Percentiles rank a stretch among this genome's conserved stretches.
These are phyloP conservation scores for Microtus richardsoni DNA, from an alignment of 2,113 vertebrate genomes.

Conservation along the genomic window DNA sequence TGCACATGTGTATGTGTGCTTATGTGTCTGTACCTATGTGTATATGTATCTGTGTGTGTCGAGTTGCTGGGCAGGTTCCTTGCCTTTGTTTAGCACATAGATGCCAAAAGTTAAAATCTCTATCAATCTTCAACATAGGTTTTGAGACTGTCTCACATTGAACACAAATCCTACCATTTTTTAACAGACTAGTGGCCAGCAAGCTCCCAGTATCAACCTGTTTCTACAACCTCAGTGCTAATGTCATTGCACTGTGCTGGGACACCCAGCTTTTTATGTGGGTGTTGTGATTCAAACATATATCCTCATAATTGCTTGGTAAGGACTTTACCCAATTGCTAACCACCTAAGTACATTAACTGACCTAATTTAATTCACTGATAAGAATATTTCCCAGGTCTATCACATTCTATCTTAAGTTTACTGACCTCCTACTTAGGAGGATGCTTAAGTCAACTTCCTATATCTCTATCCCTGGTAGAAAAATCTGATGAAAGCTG, in stretches of 20 bases:
- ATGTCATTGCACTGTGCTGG: not conserved
- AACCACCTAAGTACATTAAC: not conserved
- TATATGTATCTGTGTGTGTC: too few species aligned
- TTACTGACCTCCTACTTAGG: not conserved
- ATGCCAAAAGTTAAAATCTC: not conserved
- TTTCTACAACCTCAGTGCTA: too few species aligned
- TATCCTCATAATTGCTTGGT: not conserved
- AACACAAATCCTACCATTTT: not conserved
- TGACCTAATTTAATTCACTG: not conserved
- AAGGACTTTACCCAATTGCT: not conserved
- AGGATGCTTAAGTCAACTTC: not conserved
- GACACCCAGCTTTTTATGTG: too few species aligned
- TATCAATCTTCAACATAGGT: not conserved
- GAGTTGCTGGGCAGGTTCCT: too few species aligned
- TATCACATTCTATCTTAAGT: not conserved
- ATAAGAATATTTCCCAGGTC: not conserved
- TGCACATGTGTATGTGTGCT: too few species aligned
- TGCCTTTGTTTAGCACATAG: not conserved
- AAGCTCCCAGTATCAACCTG: too few species aligned
- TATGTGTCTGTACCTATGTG: not conserved
- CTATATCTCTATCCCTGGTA: too few species aligned
- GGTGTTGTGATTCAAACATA: not conserved
- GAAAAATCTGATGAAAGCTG: not conserved
- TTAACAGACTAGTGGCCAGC: too few species aligned
- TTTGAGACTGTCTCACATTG: not conserved